Conservation (phyloP, 2,888 invertebrate genomes). For the Plemyria rubiginata region DNA sequence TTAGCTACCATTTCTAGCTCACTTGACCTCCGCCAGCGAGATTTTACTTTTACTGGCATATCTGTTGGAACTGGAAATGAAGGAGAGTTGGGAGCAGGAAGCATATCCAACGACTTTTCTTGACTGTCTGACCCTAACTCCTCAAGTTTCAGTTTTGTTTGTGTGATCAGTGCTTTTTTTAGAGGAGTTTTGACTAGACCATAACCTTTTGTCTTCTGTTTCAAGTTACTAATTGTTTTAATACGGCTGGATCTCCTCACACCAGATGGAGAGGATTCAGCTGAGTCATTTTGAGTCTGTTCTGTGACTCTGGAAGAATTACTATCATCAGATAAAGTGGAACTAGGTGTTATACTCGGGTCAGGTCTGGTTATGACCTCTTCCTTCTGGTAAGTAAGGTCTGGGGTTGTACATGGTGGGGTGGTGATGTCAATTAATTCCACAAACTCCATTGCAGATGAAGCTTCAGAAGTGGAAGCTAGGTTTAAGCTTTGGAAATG, state of each 20-base stretch:
- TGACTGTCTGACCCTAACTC: slow-evolving; percentile 86
- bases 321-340: slow-evolving; percentile 77
- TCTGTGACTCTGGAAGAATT: slow-evolving; percentile 74
- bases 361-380: slow-evolving; percentile 67
- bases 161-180: slow-evolving; percentile 77
- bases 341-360: slow-evolving; percentile 77
- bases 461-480: slow-evolving; percentile 47
- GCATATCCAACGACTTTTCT: slow-evolving; percentile 62
- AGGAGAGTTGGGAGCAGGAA: slow-evolving; percentile 65
- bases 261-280: slow-evolving; percentile 80
- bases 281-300: slow-evolving; percentile 74
- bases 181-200: slow-evolving; percentile 86
- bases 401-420: slow-evolving; percentile 61
- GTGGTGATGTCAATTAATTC: slow-evolving; percentile 55
- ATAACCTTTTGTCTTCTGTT: slow-evolving; percentile 87
- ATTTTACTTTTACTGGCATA: slow-evolving; percentile 92
- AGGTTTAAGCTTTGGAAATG: slow-evolving; percentile 74
- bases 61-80: slow-evolving; percentile 78
- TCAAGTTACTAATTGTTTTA: slow-evolving; percentile 89
- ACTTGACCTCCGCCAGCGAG: slow-evolving; percentile 90
- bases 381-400: slow-evolving; percentile 59
- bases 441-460: slow-evolving; percentile 61
- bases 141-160: slow-evolving; percentile 83
- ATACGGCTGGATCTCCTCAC: slow-evolving; percentile 91
- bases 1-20: slow-evolving; percentile 88